phyloP scores from a whole-genome alignment of 2,888 invertebrate species.

The Acrobasis suavella region DNA sequence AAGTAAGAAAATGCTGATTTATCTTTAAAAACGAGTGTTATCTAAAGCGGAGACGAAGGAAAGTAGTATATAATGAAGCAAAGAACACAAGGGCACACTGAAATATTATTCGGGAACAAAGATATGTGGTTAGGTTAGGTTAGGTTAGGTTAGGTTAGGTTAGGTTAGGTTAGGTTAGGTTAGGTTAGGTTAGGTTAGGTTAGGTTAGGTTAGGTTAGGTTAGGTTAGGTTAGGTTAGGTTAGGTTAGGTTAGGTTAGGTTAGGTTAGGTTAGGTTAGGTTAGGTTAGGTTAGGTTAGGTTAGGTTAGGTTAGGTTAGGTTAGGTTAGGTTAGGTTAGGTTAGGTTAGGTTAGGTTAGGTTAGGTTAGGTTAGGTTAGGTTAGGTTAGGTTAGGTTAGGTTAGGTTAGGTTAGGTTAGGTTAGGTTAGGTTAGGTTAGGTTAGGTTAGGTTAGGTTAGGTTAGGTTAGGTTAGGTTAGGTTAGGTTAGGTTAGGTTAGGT shows the following conservation, averaged over 20 bases:
- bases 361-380: slow-evolving; percentile 22
- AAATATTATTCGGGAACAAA: too few species aligned
- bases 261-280: slow-evolving; percentile 27
- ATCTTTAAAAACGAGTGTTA: too few species aligned
- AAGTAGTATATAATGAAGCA: too few species aligned
- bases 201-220: too few species aligned
- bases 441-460: slow-evolving; percentile 11
- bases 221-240: too few species aligned
- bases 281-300: slow-evolving; percentile 27
- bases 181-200: too few species aligned
- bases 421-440: slow-evolving; percentile 11
- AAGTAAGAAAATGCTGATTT: too few species aligned
- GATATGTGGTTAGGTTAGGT: too few species aligned
- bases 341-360: slow-evolving; percentile 26
- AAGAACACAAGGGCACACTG: too few species aligned
- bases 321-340: slow-evolving; percentile 26
- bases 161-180: too few species aligned
- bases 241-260: slow-evolving; percentile 30
- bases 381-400: slow-evolving; percentile 12
- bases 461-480: slow-evolving; percentile 10
- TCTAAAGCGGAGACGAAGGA: too few species aligned
- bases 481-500: slow-evolving; percentile 12
- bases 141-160: too few species aligned
- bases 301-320: slow-evolving; percentile 26
- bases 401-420: slow-evolving; percentile 8